These are phyloP conservation scores for Clarias pachynema DNA, from an alignment of 2,797 vertebrate species.

Conservation along the genomic window DNA sequence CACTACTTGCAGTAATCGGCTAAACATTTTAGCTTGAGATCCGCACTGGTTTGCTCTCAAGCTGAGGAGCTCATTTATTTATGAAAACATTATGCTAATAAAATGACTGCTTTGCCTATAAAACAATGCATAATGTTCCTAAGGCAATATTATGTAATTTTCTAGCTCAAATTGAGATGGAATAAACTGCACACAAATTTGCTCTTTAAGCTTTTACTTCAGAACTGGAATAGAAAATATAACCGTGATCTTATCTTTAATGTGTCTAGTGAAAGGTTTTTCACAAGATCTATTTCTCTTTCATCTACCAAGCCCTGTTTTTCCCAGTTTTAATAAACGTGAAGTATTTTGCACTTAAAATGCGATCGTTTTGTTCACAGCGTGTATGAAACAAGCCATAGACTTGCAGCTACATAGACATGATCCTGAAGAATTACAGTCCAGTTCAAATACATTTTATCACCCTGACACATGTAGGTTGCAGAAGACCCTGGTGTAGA, in stretches of 20 bases:
- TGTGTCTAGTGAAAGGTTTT: constrained; percentile 25
- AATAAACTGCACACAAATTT: constrained; percentile 43
- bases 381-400: background rate
- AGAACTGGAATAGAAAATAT: constrained; percentile 8
- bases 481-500: background rate
- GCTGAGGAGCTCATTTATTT: constrained; percentile 31
- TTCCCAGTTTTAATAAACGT: background rate
- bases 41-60: background rate
- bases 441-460: constrained; percentile 4
- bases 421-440: background rate
- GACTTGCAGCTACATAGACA: background rate
- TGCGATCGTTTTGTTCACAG: background rate
- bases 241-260: constrained; percentile 19
- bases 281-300: background rate
- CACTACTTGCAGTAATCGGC: background rate
- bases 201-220: constrained; percentile 1
- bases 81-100: constrained; percentile 35
- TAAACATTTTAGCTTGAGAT: background rate
- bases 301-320: background rate
- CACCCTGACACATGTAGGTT: background rate
- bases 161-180: constrained; percentile 33
- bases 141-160: constrained; percentile 29
- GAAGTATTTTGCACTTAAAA: background rate
- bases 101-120: constrained; percentile 32
- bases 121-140: constrained; percentile 35